These are phyloP conservation scores for Anastrepha obliqua DNA, from an alignment of 1,140 invertebrate species.

Conservation along the genomic window DNA sequence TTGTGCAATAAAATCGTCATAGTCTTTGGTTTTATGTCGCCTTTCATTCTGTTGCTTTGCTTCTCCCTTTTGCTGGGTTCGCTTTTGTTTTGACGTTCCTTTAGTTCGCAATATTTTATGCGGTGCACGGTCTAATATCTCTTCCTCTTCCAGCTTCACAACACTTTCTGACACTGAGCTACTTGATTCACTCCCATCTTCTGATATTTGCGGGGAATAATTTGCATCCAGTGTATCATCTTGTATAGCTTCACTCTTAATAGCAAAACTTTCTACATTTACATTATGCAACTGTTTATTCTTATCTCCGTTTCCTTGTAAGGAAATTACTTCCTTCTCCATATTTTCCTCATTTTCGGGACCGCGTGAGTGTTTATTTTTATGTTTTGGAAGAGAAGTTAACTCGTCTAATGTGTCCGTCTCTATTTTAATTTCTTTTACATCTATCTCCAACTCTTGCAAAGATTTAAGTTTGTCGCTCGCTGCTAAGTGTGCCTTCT, in stretches of 20 bases:
- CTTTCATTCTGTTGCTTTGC: neutral
- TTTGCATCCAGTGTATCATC: neutral
- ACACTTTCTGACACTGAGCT: neutral
- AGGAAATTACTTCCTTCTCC: neutral
- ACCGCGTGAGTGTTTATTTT: no score
- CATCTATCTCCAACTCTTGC: neutral
- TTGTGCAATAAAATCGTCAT: conserved; percentile 53
- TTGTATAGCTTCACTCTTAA: neutral
- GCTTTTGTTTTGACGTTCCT: no score
- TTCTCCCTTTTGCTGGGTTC: no score
- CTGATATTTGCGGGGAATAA: neutral
- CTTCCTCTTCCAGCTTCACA: no score
- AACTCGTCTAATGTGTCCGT: neutral
- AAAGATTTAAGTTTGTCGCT: neutral
- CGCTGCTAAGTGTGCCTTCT: neutral
- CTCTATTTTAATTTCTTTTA: neutral
- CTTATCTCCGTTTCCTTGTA: neutral
- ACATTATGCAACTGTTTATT: neutral
- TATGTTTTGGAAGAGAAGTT: neutral
- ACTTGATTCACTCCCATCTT: neutral
- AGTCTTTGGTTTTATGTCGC: neutral
- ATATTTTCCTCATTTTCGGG: neutral
- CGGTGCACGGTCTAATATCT: no score
- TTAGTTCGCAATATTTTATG: no score
- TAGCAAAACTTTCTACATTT: neutral